Conservation (phyloP, 2,113 vertebrate species). For the Oreochromis spilurus region DNA sequence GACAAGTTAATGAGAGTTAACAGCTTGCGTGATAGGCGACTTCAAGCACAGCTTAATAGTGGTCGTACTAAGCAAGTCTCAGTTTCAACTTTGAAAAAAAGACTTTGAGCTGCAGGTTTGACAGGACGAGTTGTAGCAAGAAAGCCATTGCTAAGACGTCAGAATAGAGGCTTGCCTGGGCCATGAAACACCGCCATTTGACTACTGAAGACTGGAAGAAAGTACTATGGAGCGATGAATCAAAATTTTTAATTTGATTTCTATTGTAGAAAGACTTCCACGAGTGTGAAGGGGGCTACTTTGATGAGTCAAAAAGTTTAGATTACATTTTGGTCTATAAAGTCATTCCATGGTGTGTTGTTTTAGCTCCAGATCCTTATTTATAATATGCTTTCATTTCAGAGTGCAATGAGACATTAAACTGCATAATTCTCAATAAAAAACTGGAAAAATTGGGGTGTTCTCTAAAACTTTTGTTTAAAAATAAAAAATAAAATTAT, state of each 20-base stretch:
- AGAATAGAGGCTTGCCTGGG: neutral
- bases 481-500: no score
- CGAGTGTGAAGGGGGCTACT: neutral
- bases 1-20: neutral
- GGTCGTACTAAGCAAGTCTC: neutral
- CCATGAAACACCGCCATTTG: neutral
- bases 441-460: no score
- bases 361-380: neutral
- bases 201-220: neutral
- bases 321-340: neutral
- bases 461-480: no score
- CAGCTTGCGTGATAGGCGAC: neutral
- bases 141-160: neutral
- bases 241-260: neutral
- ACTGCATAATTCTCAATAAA: no score
- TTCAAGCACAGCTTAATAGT: neutral
- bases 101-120: neutral
- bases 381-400: neutral
- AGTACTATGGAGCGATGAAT: neutral
- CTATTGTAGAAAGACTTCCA: neutral
- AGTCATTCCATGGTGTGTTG: neutral
- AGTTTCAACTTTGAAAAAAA: neutral
- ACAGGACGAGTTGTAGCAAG: neutral
- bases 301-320: neutral
- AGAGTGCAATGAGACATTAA: neutral